Evolutionary conservation across 2,888 invertebrate species (phyloP), one percentile per base, ranked within the genome.

Genomic region (Heteromyza rotundicornis): DNA sequence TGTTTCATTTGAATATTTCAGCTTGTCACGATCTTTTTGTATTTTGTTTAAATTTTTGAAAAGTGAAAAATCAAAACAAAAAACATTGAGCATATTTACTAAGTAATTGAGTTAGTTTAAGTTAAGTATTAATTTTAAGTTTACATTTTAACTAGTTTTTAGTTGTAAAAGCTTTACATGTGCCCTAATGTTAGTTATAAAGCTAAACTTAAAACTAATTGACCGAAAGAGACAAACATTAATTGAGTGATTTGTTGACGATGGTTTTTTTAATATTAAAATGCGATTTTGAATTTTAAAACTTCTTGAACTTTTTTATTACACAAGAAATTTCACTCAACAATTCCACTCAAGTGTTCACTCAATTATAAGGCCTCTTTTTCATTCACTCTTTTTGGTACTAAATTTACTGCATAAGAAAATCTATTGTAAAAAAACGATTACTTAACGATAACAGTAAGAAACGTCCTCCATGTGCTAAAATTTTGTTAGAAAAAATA

Each of bases 141-240:
- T 52, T 47, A 49, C 58, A 47, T 58, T 56, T 66, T 59, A 60
- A 64, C 63, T 47, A 53, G 53, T 52, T 24, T 60, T 44, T 61
- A 61, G 52, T 67, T 73, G 64, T 73, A 72, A 81, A 78, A 81
- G 80, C 80, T 81, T 81, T 81, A 80, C 75, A 78, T 79, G 76
- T 80, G 78, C 77, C 80, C 80, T 76, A 78, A 60, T 47, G 36
- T 51, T 60, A 59, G 32, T 32, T 32, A 10, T 40, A 40, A 40
- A 40, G 40, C n/a, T 40, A 14, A 40, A 7, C n/a, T 40, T n/a
- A 14, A 40, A 40, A n/a, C 14, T 40, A 32, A 8, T 16, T 47
- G 47, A 10, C 8, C 14, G 7, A 17, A 47, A 47, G n/a, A 10
- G 19, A 47, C 32, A 32, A 32, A 32, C 5, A 32, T 32, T 12